Percentiles rank a stretch among this genome's conserved stretches.
phyloP scores from a whole-genome alignment of 2,113 vertebrate species.

The Lophochroa leadbeateri region DNA sequence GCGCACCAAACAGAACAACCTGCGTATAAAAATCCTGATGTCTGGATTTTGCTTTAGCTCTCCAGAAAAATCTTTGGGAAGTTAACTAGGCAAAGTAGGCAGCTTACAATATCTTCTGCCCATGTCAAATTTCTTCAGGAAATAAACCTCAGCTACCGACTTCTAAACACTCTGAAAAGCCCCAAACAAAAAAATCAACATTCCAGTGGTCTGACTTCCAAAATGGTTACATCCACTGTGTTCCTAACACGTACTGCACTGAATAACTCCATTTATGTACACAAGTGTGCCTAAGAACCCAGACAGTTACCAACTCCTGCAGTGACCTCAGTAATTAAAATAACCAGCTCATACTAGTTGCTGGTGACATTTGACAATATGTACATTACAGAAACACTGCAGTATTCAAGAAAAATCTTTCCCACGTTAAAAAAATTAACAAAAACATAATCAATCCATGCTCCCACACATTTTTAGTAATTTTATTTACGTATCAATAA shows the following conservation, averaged over 20 bases:
- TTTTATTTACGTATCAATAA: neutral
- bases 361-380: neutral
- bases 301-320: neutral
- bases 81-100: neutral
- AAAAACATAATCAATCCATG: neutral
- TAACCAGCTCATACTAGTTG: neutral
- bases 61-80: neutral
- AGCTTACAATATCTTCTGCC: neutral
- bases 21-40: accelerated
- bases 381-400: neutral
- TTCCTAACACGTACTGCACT: neutral
- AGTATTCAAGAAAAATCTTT: neutral
- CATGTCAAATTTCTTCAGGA: neutral
- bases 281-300: neutral
- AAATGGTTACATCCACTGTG: neutral
- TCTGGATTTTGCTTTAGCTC: neutral
- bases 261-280: neutral
- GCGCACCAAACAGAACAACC: neutral
- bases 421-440: neutral
- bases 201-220: neutral
- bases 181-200: neutral
- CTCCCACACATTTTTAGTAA: neutral
- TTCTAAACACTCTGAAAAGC: neutral
- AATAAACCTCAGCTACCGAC: neutral
- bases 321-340: neutral